Evolutionary conservation across 2,888 invertebrate genomes (phyloP).

Genomic region (Parochlus steinenii): DNA sequence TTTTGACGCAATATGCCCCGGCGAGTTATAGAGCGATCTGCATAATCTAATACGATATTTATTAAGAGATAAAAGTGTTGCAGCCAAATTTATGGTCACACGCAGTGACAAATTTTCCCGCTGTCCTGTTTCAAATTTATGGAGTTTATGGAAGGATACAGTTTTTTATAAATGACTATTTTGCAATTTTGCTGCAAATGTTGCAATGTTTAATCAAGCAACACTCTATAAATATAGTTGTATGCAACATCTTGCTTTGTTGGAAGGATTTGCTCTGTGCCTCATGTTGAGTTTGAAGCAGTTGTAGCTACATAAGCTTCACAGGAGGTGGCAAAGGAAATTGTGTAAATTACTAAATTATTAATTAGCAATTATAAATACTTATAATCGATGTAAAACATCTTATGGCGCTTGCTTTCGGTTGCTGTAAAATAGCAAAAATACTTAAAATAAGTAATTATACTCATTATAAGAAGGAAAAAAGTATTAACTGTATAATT

Average conservation of each 20-base stretch:
- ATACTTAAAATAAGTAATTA: neutral
- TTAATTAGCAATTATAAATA: constrained; percentile 12
- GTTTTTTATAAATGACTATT: constrained; percentile 7
- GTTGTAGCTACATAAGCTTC: no score
- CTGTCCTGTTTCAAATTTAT: no score
- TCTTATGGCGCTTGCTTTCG: neutral
- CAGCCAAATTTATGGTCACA: constrained; percentile 1
- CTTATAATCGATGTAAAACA: constrained; percentile 9
- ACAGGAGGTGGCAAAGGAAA: constrained; percentile 7
- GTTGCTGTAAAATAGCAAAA: neutral
- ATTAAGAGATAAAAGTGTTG: constrained; percentile 9
- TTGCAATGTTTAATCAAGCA: constrained; percentile 12
- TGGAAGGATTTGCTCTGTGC: no score
- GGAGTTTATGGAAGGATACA: no score
- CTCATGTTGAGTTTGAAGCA: no score
- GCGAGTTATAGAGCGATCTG: constrained; percentile 6
- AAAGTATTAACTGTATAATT: constrained; percentile 12
- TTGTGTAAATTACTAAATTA: constrained; percentile 11
- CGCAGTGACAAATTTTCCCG: constrained; percentile 1
- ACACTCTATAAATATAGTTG: constrained; percentile 12
- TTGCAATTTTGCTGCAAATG: no score
- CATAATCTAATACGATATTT: constrained; percentile 12
- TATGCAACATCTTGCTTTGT: constrained; percentile 13
- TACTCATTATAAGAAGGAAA: no score
- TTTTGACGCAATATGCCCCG: no score